Base-by-base conservation (phyloP, 2,888 invertebrate species). In the Scaptodrosophila latifasciaeformis region DNA sequence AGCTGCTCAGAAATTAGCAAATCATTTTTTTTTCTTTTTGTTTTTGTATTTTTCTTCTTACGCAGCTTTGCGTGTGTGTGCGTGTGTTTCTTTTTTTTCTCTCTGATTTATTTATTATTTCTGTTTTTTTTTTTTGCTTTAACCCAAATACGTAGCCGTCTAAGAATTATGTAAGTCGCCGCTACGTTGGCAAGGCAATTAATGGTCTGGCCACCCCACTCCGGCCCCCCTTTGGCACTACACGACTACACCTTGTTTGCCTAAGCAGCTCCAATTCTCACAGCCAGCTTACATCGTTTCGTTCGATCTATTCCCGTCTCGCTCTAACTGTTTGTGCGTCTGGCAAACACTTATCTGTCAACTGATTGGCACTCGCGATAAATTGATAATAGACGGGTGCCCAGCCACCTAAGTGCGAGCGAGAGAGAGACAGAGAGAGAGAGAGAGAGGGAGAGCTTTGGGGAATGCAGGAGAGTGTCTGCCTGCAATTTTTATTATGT, bases 1-100 rank as follows among this genome's bases (percentile, higher is more conserved):
- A 19, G 37, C 17, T 62, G 69, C 67, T 60, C 68, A 78, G 76
- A 72, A 72, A 72, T 72, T 72, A 78, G 78, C 72, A 72, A 72
- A 72, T 72, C 72, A 72, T 78, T 72, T 72, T 78, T 76, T 45
- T 45, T 52, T 56, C 17, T 10, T 7, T 13, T 34, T 34, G 12
- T n/a, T 34, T 13, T 34, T 1, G 2, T 30, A 34, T 13, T 27
- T 5, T 13, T 15, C 2, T 34, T 13, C 1, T 6, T n/a, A n/a
- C 13, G 3, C 13, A 34, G 30, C n/a, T 30, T 30, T n/a, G n/a
- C n/a, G n/a, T n/a, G n/a, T n/a, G 13, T 18, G 19, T 37, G 31
- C n/a, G 10, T 21, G 47, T n/a, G 17, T 48, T 29, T 48, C 19
- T 4, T 17, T 37, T 13, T 34, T 34, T 34, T 34, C 2, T 15